Base-by-base conservation (phyloP, 2,113 vertebrate species). In the Bambusicola thoracicus region DNA sequence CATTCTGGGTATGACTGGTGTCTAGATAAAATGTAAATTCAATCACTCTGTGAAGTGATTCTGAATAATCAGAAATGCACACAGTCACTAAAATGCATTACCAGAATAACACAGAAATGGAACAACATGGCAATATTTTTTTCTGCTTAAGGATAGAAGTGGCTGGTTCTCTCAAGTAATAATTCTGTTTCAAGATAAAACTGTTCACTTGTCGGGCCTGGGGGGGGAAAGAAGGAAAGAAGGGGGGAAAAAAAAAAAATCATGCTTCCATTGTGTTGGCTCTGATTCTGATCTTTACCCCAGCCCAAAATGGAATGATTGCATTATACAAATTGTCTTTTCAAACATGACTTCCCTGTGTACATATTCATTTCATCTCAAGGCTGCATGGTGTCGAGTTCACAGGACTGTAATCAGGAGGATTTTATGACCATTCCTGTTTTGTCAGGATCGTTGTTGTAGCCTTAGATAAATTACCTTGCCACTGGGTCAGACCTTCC, bases 11-110 rank as follows among this genome's bases (percentile, higher is more conserved):
- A 92, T 90, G 81, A 87, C 48, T 59, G 34, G 80, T 92, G 85
- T 95, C 93, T 89, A 89, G 90, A 92, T 92, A 85, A 94, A 96
- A 96, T 95, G 90, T 89, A 96, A 95, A 96, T 95, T 89, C 63
- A 92, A 87, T 74, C 74, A 80, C 86, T 74, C 83, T 51, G 62
- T 4, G 19, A 95, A 93, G 91, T 65, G 76, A 55, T 92, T 93
- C 74, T 73, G 76, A 92, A 93, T 96, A 93, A 94, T 94, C 89
- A 94, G 87, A 95, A 92, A 92, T 87, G 70, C 25, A 61, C 74
- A 79, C 75, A 90, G 58, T 74, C 77, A 85, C 74, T 89, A 86
- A 96, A 94, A 81, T 51, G 83, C 49, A 79, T 92, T 92, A 91
- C 68, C 55, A 69, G 68, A 89, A 90, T 87, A 93, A 85, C 34